These are phyloP conservation scores for Ammospiza caudacuta DNA, from an alignment of 2,113 vertebrate species.

Conservation along the genomic window DNA sequence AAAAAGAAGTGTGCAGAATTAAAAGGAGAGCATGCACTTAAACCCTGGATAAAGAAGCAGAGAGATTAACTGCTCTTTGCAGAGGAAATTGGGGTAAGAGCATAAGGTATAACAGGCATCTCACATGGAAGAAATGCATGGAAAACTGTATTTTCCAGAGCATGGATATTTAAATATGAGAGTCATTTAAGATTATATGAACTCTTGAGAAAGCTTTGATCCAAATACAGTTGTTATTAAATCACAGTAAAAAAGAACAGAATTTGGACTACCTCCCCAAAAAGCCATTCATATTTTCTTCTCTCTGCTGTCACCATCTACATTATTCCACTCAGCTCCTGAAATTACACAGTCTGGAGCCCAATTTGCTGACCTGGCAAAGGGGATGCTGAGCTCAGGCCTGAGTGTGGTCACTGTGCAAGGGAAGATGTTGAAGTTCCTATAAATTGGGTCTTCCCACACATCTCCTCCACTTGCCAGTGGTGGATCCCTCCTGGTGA, in stretches of 20 bases:
- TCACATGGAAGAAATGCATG: background rate
- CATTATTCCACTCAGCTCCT: background rate
- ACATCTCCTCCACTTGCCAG: accelerated
- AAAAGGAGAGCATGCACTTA: background rate
- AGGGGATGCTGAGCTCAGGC: background rate
- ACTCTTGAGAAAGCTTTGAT: background rate
- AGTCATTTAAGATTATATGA: background rate
- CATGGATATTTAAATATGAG: background rate
- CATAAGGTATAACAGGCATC: background rate
- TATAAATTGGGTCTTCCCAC: background rate
- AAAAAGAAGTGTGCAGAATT: background rate
- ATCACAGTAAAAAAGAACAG: background rate
- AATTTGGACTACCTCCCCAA: background rate
- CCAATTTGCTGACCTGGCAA: background rate
- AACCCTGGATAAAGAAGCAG: background rate
- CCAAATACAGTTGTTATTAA: background rate
- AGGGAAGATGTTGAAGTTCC: background rate
- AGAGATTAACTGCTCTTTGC: background rate
- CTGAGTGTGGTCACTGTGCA: background rate
- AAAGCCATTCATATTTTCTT: background rate
- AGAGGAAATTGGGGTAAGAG: background rate
- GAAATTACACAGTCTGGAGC: background rate
- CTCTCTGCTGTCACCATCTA: background rate
- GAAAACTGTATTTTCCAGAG: background rate
- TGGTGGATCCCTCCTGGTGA: background rate